Conservation (phyloP, 2,797 vertebrate genomes). For the Ambastaia sidthimunki region DNA sequence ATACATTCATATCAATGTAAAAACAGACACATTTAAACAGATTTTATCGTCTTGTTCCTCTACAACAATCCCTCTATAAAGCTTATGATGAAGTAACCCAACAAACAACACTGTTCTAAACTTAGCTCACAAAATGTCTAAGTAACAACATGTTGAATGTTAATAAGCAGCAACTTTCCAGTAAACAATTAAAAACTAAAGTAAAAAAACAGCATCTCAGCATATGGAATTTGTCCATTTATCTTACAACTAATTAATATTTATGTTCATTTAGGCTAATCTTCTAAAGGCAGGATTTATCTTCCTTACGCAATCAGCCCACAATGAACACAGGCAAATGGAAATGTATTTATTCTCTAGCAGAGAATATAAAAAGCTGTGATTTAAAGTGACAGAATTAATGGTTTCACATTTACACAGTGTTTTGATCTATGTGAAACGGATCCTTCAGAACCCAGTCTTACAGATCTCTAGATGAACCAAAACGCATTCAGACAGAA, state of each 20-base stretch:
- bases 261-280: slow-evolving; percentile 64
- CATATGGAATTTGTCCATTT: slow-evolving; percentile 64
- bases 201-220: slow-evolving; percentile 59
- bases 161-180: slow-evolving; percentile 40
- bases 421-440: neutral
- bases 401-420: neutral
- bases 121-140: neutral
- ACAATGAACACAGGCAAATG: slow-evolving; percentile 57
- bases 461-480: neutral
- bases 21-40: no score
- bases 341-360: slow-evolving; percentile 51
- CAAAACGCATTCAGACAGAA: neutral
- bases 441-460: neutral
- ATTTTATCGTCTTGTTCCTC: no score
- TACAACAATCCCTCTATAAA: neutral
- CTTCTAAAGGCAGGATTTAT: slow-evolving; percentile 69
- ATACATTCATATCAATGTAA: neutral
- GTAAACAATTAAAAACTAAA: slow-evolving; percentile 33
- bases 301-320: slow-evolving; percentile 51
- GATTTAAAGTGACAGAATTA: slow-evolving; percentile 4
- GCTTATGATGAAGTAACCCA: slow-evolving; percentile 9
- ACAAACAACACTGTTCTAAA: slow-evolving; percentile 31
- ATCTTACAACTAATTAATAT: slow-evolving; percentile 65
- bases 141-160: slow-evolving; percentile 14
- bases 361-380: slow-evolving; percentile 12